Conservation (phyloP, 2,113 vertebrate species). For the Petaurus breviceps region DNA sequence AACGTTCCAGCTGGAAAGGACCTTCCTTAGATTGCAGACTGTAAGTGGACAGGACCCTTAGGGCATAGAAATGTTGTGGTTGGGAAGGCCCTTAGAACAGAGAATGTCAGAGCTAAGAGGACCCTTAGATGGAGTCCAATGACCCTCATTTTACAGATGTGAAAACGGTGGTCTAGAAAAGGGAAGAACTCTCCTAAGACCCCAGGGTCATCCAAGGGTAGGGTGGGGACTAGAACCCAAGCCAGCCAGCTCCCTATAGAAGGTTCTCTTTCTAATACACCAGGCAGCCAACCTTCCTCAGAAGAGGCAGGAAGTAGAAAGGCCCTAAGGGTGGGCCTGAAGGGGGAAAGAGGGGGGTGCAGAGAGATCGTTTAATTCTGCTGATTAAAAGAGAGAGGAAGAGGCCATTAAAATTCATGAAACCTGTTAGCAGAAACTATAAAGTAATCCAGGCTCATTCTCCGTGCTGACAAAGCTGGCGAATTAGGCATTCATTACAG, state of each 20-base stretch:
- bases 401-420: slow-evolving; percentile 78
- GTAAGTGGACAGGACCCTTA: background rate
- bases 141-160: background rate
- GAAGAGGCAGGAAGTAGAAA: background rate
- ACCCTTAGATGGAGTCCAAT: background rate
- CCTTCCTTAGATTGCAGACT: background rate
- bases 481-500: slow-evolving; percentile 45
- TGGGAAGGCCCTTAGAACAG: background rate
- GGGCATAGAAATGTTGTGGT: no score
- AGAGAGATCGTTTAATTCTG: background rate
- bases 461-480: slow-evolving; percentile 64
- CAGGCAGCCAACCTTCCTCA: background rate
- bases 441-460: slow-evolving; percentile 54
- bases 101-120: background rate
- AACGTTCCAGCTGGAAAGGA: background rate
- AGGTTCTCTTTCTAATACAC: background rate
- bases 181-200: background rate
- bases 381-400: slow-evolving; percentile 50
- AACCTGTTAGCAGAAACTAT: slow-evolving; percentile 67
- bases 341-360: background rate
- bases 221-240: background rate
- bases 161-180: background rate
- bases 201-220: background rate
- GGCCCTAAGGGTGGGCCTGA: background rate
- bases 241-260: background rate